Conservation (phyloP, 1,140 invertebrate genomes). For the Muscidifurax raptorellus region DNA sequence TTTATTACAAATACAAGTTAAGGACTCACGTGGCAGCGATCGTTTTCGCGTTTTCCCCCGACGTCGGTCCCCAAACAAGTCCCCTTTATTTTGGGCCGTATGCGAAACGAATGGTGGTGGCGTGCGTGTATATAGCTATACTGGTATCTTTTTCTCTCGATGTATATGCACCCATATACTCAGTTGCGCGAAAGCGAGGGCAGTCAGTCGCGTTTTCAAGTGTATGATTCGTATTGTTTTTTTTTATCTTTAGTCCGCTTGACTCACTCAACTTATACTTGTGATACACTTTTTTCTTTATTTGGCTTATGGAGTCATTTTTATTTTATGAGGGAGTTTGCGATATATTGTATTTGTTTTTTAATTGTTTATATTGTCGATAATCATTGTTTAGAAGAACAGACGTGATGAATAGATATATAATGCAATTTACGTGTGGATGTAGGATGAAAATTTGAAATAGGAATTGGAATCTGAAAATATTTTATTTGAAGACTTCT, state of each 20-base stretch:
- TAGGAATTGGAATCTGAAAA: no score
- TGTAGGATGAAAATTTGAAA: no score
- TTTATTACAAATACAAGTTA: no score
- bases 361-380: no score
- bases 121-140: neutral
- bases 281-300: neutral
- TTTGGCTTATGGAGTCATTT: no score
- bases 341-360: no score
- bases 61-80: neutral
- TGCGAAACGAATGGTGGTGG: neutral
- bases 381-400: no score
- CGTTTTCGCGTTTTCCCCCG: neutral
- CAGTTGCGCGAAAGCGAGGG: neutral
- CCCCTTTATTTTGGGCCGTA: neutral
- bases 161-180: neutral
- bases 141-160: neutral
- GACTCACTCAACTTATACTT: slow-evolving; percentile 34
- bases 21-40: neutral
- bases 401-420: no score
- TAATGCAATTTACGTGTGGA: no score
- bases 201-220: slow-evolving; percentile 14
- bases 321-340: no score
- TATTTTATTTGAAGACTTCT: no score
- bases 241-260: slow-evolving; percentile 43
- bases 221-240: slow-evolving; percentile 39